Base-by-base conservation (phyloP, 2,797 vertebrate species). In the Sparidentex hasta region DNA sequence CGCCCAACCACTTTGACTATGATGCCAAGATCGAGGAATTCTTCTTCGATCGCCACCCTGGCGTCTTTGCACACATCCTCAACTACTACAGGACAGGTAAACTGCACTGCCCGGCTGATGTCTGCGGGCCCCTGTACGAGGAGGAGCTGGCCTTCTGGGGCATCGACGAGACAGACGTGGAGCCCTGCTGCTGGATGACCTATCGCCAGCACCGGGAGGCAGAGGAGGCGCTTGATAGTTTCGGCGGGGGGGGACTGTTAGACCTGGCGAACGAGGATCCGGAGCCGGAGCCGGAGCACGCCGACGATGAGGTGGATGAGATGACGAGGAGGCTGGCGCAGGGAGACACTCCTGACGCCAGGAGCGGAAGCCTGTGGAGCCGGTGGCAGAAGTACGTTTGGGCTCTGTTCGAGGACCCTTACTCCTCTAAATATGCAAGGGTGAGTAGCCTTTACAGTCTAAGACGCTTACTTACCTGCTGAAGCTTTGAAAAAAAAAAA, bases 151-250 rank as follows among this genome's bases (percentile, higher is more conserved):
- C 97, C 87, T 99, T 99, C 92, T 99, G 98, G 98, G 98, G 98
- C 93, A 99, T 99, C 43, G 98, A 99, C 85, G 98, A 99, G 96
- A 99, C 98, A 8, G 98, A 99, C 93, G 98, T 99, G 95, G 98
- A 99, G 91, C 98, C 98, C 80, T 99, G 98, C 94, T 99, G 98
- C 87, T 99, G 98, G 98, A 99, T 99, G 98, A 99, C 97, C 55
- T 99, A 99, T 91, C 95, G 98, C 78, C 98, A 99, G 94, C 98
- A 99, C 94, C 97, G 98, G 48, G 98, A 99, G 94, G 98, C 98
- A 4, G 98, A 99, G 93, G 98, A 99, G 94, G 98, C 98, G 80
- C 96, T 99, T 86, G 98, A 99, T 93, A 99, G 97, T 94, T 99
- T 99, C 90, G 97, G 97, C 5, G 96, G 97, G 46, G 96, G 95